Evolutionary conservation across 2,113 vertebrate genomes (phyloP).

Genomic region (Anhinga rufa): DNA sequence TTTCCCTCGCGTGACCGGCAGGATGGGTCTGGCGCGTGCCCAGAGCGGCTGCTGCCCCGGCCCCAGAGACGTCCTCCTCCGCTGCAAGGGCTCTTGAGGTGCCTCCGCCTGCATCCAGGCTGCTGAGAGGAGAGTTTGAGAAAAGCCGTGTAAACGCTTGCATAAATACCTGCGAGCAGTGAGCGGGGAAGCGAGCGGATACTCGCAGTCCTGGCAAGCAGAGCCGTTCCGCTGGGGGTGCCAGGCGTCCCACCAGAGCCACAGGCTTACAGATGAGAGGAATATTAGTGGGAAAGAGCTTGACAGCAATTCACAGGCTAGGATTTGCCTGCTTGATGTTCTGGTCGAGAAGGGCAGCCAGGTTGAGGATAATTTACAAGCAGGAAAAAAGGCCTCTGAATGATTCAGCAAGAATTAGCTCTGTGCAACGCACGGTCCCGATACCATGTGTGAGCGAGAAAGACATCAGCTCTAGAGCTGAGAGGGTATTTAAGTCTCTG

Average conservation of each 20-base stretch:
- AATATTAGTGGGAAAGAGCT: not conserved
- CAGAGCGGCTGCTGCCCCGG: not conserved
- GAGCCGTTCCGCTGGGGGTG: not conserved
- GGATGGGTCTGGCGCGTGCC: not conserved
- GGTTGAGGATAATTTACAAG: not conserved
- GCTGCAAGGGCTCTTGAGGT: not conserved
- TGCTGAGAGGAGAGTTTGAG: not conserved
- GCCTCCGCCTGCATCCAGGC: not conserved
- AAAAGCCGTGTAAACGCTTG: rapidly evolving
- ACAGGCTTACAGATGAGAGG: not conserved
- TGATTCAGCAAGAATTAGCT: conserved; percentile 17
- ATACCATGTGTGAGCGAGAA: rapidly evolving
- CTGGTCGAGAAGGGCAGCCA: not conserved
- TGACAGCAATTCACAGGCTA: not conserved
- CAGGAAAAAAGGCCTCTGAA: not conserved
- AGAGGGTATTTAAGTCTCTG: not conserved
- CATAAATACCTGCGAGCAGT: not conserved
- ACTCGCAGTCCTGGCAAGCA: not conserved
- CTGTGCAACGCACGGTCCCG: rapidly evolving
- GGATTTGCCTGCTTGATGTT: not conserved
- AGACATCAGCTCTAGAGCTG: not conserved
- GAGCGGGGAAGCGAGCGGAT: not conserved
- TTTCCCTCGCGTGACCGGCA: rapidly evolving
- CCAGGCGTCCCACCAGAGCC: not conserved
- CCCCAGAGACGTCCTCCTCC: not conserved